Conservation (phyloP, 2,888 invertebrate genomes). For the Euzetes globulus region DNA sequence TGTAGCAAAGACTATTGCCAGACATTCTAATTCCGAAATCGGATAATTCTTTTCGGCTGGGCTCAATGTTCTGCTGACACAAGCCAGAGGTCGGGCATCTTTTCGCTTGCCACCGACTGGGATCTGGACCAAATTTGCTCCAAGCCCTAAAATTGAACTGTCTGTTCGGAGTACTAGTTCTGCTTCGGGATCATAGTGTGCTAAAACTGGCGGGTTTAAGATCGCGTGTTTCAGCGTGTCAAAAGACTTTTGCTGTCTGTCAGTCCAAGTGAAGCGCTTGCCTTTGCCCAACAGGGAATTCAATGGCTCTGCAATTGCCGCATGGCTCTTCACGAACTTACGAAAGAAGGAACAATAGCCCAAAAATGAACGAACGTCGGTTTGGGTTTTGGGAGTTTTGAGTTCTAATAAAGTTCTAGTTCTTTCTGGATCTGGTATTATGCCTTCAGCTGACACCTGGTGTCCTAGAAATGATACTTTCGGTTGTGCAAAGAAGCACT, state of each 20-base stretch:
- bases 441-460: neutral
- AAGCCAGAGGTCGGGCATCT: neutral
- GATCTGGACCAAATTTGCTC: neutral
- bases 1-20: neutral
- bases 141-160: neutral
- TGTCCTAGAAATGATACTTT: neutral
- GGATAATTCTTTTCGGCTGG: neutral
- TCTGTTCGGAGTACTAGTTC: neutral
- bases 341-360: neutral
- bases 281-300: neutral
- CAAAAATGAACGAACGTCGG: neutral
- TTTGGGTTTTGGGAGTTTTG: neutral
- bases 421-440: neutral
- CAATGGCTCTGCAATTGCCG: neutral
- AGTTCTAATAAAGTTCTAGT: neutral
- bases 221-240: neutral
- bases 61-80: neutral
- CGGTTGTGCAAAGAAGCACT: neutral
- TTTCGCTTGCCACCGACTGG: neutral
- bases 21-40: neutral
- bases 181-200: neutral
- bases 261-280: neutral
- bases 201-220: neutral
- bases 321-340: neutral
- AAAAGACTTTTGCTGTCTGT: neutral